Conservation (phyloP, 2,797 vertebrate species). For the Yasuhikotakia modesta region DNA sequence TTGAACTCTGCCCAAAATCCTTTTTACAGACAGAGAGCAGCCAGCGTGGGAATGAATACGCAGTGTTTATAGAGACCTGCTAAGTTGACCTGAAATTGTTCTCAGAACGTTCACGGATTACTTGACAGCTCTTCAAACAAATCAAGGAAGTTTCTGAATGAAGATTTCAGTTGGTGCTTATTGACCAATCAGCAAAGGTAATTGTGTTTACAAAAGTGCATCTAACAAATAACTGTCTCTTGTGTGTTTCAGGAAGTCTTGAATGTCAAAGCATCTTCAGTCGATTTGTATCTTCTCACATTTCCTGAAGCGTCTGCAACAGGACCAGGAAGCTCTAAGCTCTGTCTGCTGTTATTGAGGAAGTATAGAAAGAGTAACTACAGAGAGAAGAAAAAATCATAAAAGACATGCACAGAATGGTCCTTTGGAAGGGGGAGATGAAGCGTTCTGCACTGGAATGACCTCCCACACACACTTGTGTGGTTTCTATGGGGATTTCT, state of each 20-base stretch:
- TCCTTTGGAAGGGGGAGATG: constrained; percentile 18
- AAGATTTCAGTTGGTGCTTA: background rate
- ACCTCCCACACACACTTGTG: constrained; percentile 16
- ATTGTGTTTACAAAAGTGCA: background rate
- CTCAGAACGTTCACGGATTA: background rate
- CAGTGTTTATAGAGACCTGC: constrained; percentile 28
- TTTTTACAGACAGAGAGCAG: constrained; percentile 14
- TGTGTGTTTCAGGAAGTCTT: constrained; percentile 57
- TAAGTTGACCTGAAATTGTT: constrained; percentile 21
- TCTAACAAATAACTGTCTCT: constrained; percentile 32
- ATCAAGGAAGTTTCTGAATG: background rate
- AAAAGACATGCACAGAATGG: constrained; percentile 40
- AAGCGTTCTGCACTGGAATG: constrained; percentile 37
- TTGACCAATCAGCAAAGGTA: background rate
- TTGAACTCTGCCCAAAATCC: constrained; percentile 37
- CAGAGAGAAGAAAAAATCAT: background rate
- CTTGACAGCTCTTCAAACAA: constrained; percentile 7
- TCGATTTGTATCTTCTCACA: constrained; percentile 51
- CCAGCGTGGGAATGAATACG: constrained; percentile 31
- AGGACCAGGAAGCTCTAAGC: background rate
- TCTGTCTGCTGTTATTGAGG: background rate
- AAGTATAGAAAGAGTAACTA: background rate
- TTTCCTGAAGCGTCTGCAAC: background rate
- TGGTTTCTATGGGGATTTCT: constrained; percentile 39
- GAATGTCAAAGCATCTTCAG: constrained; percentile 61